phyloP scores from a whole-genome alignment of 2,797 vertebrate species.

The Cottoperca gobio region DNA sequence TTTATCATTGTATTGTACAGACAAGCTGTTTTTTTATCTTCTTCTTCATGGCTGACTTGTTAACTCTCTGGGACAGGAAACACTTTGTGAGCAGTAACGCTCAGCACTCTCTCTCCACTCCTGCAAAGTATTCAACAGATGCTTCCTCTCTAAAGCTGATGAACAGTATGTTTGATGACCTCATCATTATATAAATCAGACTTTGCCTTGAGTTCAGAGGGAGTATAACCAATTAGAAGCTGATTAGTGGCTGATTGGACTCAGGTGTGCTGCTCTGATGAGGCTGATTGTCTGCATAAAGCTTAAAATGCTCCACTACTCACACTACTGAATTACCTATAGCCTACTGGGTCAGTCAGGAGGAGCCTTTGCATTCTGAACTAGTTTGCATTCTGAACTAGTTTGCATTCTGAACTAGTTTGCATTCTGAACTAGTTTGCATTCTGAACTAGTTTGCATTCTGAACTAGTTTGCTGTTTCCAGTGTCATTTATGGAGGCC shows the following conservation, averaged over 20 bases:
- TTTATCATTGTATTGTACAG: not conserved
- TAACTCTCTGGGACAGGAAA: constrained; percentile 28
- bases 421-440: not conserved
- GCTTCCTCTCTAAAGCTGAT: constrained; percentile 62
- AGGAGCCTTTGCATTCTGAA: constrained; percentile 8
- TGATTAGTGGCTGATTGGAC: constrained; percentile 38
- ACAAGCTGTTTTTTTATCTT: not conserved
- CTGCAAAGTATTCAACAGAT: not conserved
- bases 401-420: not conserved
- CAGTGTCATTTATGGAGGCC: constrained; percentile 37
- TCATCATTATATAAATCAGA: not conserved
- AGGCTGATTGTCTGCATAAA: not conserved
- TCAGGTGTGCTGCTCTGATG: constrained; percentile 52
- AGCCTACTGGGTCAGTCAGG: constrained; percentile 22
- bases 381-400: not conserved
- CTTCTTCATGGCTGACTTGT: not conserved
- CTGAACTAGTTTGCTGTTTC: not conserved
- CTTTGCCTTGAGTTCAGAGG: not conserved
- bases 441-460: not conserved
- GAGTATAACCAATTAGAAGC: not conserved
- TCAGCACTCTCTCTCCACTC: not conserved
- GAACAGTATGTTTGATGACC: constrained; percentile 38
- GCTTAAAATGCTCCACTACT: not conserved
- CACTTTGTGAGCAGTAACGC: constrained; percentile 50
- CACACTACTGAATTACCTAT: rapidly evolving